Conservation (phyloP, 2,797 vertebrate species). For the Gallinago solitaria region DNA sequence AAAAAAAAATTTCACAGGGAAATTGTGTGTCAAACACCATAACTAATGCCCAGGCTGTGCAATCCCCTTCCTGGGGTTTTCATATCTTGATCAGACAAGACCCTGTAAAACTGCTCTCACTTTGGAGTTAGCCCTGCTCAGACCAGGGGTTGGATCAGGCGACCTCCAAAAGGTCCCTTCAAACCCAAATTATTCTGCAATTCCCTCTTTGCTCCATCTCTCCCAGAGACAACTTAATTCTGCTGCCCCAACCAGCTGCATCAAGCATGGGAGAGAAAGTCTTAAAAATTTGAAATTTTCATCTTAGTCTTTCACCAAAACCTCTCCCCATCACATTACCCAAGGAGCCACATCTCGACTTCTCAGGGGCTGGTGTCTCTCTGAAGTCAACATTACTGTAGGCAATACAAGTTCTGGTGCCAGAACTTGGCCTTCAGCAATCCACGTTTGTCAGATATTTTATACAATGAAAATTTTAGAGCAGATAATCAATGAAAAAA, state of each 20-base stretch:
- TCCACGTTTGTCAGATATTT: not conserved
- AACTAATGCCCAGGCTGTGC: not conserved
- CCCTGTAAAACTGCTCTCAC: not conserved
- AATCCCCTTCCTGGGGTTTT: not conserved
- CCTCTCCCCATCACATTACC: not conserved
- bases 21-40: not conserved
- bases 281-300: not conserved
- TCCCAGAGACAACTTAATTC: not conserved
- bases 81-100: not conserved
- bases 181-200: not conserved
- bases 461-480: not conserved
- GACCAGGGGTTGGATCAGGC: not conserved
- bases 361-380: not conserved
- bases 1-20: not conserved
- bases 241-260: not conserved
- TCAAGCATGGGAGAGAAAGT: not conserved
- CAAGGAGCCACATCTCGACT: accelerated
- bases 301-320: not conserved
- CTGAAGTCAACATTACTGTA: not conserved
- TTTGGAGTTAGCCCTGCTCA: not conserved
- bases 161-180: not conserved
- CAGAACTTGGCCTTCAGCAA: not conserved
- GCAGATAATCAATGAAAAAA: not conserved
- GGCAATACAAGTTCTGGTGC: not conserved
- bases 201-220: not conserved